Conservation (phyloP, 2,888 invertebrate genomes). For the Eupithecia insigniata region DNA sequence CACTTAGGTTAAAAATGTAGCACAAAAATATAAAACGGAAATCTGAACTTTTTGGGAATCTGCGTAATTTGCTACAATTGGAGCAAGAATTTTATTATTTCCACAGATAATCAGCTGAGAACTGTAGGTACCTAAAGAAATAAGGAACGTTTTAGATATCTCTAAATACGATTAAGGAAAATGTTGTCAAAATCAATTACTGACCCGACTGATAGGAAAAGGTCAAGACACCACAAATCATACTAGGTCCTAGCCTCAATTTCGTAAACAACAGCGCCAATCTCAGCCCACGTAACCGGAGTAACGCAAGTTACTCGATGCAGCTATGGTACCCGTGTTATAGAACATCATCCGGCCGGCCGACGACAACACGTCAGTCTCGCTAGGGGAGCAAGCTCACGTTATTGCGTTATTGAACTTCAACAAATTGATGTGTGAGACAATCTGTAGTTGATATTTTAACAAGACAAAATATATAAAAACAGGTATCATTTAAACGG, state of each 20-base stretch:
- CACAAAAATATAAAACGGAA: background rate
- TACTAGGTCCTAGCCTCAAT: background rate
- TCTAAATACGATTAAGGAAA: background rate
- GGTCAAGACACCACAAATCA: background rate
- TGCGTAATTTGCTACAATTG: background rate
- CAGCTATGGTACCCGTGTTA: background rate
- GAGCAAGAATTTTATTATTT: background rate
- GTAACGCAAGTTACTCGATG: background rate
- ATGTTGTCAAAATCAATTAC: background rate
- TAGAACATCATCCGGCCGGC: background rate
- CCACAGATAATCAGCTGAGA: background rate
- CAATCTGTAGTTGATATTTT: background rate
- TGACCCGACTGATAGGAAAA: background rate
- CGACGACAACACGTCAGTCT: background rate
- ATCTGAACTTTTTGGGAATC: background rate
- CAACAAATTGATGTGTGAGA: background rate
- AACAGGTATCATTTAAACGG: too few relatives aligned
- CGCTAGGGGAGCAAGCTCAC: background rate
- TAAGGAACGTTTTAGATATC: background rate
- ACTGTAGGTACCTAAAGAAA: background rate
- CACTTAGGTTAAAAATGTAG: background rate
- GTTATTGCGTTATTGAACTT: background rate
- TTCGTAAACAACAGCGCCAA: background rate
- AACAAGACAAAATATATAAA: too few relatives aligned
- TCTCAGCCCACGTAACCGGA: background rate